Evolutionary conservation across 2,113 vertebrate species (phyloP), one percentile per base, ranked within the genome.

Genomic region (Leucopsar rothschildi): DNA sequence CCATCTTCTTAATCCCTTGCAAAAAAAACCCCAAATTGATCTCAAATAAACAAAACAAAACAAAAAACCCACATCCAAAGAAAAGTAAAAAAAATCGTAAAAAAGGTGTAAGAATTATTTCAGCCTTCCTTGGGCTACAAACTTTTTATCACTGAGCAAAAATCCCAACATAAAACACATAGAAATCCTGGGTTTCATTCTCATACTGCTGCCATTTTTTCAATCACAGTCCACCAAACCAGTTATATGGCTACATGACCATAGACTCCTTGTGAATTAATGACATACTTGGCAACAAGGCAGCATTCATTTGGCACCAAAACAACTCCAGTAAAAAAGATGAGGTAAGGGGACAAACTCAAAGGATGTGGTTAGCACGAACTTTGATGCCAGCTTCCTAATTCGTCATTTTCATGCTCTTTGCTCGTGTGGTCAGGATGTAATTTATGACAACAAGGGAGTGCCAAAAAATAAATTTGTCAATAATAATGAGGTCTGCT

Each of bases 331-430:
- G 65, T 76, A 83, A 95, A 91, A 87, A n/a, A 82, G 78, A 92
- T 92, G 84, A 96, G 75, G 89, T 91, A 96, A 95, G 42, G 59
- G 63, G 82, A 87, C 59, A 80, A 95, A 75, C 94, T 95, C 66
- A 73, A 92, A 86, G 84, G 78, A 95, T 72, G 68, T 77, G 84
- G 91, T 88, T 92, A 94, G 71, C 82, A 69, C 0, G 15, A 66
- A 85, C 66, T 85, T 87, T 40, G 61, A 82, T 95, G 89, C 82
- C 84, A 96, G 70, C 64, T 87, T 90, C 82, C 90, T 91, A 82
- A 95, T 92, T 94, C 91, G 78, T 72, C 94, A 55, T 95, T 83
- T 96, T 96, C 6, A 4, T 77, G 84, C 84, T 93, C 71, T 85
- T 94, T 90, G 66, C 83, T 95, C 1, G 0, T 85, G 84, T 73